A percentile compares a stretch with the other conserved stretches of the same genome.
phyloP scores from a whole-genome alignment of 2,113 vertebrate species.

The Corythornis madagascariensis region DNA sequence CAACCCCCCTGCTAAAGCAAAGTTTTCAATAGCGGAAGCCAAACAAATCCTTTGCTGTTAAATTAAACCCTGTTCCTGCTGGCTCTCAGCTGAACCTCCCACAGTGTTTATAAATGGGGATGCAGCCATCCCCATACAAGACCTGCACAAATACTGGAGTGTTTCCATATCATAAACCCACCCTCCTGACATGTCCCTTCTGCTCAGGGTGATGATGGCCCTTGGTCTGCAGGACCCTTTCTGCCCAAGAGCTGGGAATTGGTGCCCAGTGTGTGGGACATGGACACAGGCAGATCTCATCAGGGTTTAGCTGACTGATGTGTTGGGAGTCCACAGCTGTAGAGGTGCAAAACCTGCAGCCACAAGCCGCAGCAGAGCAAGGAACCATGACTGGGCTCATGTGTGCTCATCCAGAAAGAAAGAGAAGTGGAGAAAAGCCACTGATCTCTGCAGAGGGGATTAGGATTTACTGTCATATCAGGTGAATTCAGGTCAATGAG shows the following conservation, averaged over 20 bases:
- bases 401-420: not conserved
- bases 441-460: not conserved
- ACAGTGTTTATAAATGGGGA: not conserved
- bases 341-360: not conserved
- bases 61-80: not conserved
- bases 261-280: fast-evolving
- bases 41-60: conserved; percentile 20
- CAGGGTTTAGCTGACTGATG: not conserved
- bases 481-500: conserved; percentile 55
- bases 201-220: not conserved
- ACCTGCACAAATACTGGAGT: not conserved
- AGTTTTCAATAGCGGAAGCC: not conserved
- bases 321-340: fast-evolving
- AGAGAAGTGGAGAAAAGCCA: conserved; percentile 3
- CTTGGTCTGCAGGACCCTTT: fast-evolving
- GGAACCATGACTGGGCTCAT: not conserved
- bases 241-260: not conserved
- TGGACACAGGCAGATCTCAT: fast-evolving
- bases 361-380: not conserved
- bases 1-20: not conserved
- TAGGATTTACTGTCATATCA: conserved; percentile 61
- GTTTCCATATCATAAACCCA: not conserved
- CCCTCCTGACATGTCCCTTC: not conserved
- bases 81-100: not conserved
- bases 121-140: not conserved